Evolutionary conservation across 2,113 vertebrate genomes (phyloP), one percentile per base, ranked within the genome.

Genomic region (Herpetotheres cachinnans): DNA sequence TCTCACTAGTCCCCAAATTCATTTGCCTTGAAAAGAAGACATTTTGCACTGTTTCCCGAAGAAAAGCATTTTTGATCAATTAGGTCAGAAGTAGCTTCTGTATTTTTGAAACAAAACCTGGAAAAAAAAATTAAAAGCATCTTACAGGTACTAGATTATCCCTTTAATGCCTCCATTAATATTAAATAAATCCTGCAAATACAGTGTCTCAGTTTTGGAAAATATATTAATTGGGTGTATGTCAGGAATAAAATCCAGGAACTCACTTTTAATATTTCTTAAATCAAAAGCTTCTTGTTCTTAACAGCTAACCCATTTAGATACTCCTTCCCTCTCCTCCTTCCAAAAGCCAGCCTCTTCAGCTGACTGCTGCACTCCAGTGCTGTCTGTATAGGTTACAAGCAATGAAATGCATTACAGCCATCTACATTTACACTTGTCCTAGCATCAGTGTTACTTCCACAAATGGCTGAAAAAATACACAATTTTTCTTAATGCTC

Each of bases 211-310:
- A 1, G 79, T 81, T 97, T 90, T 81, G 71, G 85, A 93, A 96
- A 92, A 92, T 89, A 90, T 83, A 97, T 94, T 94, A 97, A 96
- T 94, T 93, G 94, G 79, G 92, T 93, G 83, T 91, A 88, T 58
- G 82, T 96, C 81, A 89, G 76, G 77, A 97, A 96, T 89, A 95
- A 95, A 95, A 97, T 93, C 81, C 93, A 87, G 83, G 93, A 95
- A 95, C 61, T 82, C 92, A 82, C 52, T 93, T 96, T 91, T 72
- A 96, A 94, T 94, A 93, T 96, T 96, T 92, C 71, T 90, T 92
- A 95, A 95, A 95, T 97, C 93, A 97, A 97, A 97, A 97, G 95
- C 96, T 94, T 96, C 93, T 97, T 97, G 96, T 97, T 97, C 96
- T 59, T 90, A 96, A 97, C 95, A 96, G 95, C 72, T 93, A 97